Base-by-base conservation (phyloP, 2,888 invertebrate genomes). In the Adelphocoris suturalis region DNA sequence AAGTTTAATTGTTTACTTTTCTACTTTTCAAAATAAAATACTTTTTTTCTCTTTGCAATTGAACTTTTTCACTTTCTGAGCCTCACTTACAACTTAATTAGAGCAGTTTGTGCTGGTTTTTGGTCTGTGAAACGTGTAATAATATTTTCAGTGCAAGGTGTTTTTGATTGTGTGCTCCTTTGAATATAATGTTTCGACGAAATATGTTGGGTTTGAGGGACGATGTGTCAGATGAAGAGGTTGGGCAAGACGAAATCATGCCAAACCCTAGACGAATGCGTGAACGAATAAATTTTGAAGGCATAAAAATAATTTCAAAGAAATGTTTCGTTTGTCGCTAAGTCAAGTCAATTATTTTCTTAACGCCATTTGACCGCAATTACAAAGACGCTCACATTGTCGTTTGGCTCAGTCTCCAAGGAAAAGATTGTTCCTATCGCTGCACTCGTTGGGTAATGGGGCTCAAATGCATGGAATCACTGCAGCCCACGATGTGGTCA, bases 201-300 rank as follows among this genome's bases (percentile, higher is more conserved):
- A 75, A 4, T 75, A 75, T 75, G 4, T 14, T 27, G 23, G n/a
- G 68, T 19, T n/a, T 68, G 68, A 68, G 68, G 68, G 75, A 75
- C 75, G 75, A 52, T 52, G 52, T 11, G 52, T 75, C 19, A 2
- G 2, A 75, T 75, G 75, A 5, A 11, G 75, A 75, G 19, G 23
- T 75, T 75, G 75, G 75, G 75, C 75, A 28, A 75, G 5, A 11
- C 19, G 75, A 75, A 75, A 75, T 75, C 14, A 28, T 14, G 75
- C 75, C 75, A 75, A 75, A 12, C 9, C 75, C 11, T 75, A 75
- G 5, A 19, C 75, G 75, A 75, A 0, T 28, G 75, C 23, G 52
- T 52, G 52, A 52, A 16, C 52, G 3, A 11, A 52, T 52, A 3
- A 52, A 11, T 52, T 52, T 52, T 3, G 12, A 11, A 52, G 12